Evolutionary conservation across 2,113 vertebrate species (phyloP).

Genomic region (Scomber colias): DNA sequence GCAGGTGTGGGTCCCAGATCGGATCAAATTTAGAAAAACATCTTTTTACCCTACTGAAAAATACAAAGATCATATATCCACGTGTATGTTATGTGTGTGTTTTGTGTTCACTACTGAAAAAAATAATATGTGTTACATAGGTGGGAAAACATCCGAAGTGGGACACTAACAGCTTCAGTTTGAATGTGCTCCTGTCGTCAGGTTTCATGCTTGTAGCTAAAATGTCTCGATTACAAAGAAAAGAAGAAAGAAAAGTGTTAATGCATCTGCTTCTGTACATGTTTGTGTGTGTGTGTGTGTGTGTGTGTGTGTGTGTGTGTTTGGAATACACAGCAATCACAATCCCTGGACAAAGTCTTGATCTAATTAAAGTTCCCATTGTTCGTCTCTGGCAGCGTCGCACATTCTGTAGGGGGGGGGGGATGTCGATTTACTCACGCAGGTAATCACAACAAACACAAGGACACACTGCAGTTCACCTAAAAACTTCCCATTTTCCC

Average conservation of each 20-base stretch:
- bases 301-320: not conserved
- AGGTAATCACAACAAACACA: slow-evolving; percentile 56
- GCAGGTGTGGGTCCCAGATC: slow-evolving; percentile 7
- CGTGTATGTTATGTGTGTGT: not conserved
- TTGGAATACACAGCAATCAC: not conserved
- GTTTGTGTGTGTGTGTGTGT: slow-evolving; percentile 4
- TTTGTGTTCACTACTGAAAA: not conserved
- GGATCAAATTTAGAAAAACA: slow-evolving; percentile 26
- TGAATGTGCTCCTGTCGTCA: slow-evolving; percentile 12
- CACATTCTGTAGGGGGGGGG: slow-evolving; percentile 37
- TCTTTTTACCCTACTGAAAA: not conserved
- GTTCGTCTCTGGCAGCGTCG: slow-evolving; percentile 60
- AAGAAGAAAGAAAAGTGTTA: not conserved
- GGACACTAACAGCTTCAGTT: not conserved
- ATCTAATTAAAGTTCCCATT: slow-evolving; percentile 73
- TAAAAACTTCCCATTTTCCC: not conserved
- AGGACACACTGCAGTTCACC: not conserved
- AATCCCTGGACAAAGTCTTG: slow-evolving; percentile 41
- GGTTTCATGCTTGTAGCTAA: slow-evolving; percentile 34
- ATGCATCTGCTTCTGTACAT: not conserved
- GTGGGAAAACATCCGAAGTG: slow-evolving; percentile 28
- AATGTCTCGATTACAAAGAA: slow-evolving; percentile 23
- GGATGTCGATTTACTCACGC: slow-evolving; percentile 51
- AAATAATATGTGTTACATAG: not conserved
- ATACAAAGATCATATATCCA: slow-evolving; percentile 24